Evolutionary conservation across 1,140 invertebrate species (phyloP).

Genomic region (Micrasema minimum): DNA sequence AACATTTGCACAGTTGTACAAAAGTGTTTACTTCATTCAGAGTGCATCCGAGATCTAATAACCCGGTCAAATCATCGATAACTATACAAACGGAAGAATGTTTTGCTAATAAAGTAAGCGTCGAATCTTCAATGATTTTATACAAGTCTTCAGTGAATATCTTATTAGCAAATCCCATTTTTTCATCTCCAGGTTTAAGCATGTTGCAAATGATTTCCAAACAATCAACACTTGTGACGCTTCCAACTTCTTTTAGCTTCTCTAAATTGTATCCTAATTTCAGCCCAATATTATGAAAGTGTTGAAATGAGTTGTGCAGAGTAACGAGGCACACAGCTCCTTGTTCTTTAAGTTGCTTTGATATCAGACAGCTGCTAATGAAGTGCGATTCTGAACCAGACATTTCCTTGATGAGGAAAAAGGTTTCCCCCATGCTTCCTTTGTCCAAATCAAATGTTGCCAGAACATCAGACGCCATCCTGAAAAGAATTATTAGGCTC

Average conservation of each 20-base stretch:
- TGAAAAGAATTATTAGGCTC: constrained; percentile 54
- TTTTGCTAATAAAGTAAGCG: constrained; percentile 48
- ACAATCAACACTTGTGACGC: constrained; percentile 68
- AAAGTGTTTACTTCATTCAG: constrained; percentile 67
- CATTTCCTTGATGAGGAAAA: constrained; percentile 75
- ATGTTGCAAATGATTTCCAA: constrained; percentile 65
- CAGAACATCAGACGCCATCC: constrained; percentile 68
- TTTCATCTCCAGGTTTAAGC: constrained; percentile 57
- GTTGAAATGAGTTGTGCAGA: constrained; percentile 75
- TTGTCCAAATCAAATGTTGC: constrained; percentile 71
- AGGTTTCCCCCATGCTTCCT: constrained; percentile 65
- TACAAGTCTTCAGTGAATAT: constrained; percentile 54
- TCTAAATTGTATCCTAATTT: constrained; percentile 77
- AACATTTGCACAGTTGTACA: constrained; percentile 64
- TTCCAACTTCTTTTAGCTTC: constrained; percentile 66
- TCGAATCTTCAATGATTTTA: constrained; percentile 53
- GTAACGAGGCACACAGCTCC: constrained; percentile 71
- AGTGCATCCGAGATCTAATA: constrained; percentile 72
- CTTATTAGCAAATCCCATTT: constrained; percentile 50
- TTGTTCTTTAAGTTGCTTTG: constrained; percentile 68
- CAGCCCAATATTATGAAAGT: constrained; percentile 78
- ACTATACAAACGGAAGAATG: constrained; percentile 67
- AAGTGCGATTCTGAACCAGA: constrained; percentile 77
- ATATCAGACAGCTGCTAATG: constrained; percentile 71
- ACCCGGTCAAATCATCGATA: constrained; percentile 76